phyloP scores from a whole-genome alignment of 2,113 vertebrate genomes.

The Colinus virginianus region DNA sequence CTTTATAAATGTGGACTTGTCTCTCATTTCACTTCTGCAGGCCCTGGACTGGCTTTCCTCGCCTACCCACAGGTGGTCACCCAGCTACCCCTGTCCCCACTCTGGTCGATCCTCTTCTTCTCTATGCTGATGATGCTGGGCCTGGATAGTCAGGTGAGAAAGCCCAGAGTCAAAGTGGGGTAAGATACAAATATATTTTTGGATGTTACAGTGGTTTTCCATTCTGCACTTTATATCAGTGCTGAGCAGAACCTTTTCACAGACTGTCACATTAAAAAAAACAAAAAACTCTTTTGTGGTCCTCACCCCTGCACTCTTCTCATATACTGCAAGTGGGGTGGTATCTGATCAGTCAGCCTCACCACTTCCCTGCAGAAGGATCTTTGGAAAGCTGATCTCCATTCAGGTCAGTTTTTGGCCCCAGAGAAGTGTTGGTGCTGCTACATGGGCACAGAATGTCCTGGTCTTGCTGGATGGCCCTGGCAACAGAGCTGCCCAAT shows the following conservation, averaged over 20 bases:
- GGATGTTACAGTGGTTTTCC: background rate
- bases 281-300: background rate
- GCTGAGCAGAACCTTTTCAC: background rate
- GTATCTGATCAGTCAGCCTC: background rate
- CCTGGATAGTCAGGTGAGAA: conserved; percentile 89
- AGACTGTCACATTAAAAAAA: background rate
- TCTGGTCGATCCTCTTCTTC: conserved; percentile 94
- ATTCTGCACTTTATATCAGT: background rate
- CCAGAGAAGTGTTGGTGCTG: background rate
- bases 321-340: background rate
- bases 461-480: background rate
- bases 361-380: background rate
- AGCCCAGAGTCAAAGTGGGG: background rate
- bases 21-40: conserved; percentile 58
- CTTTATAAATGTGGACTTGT: background rate
- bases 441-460: background rate
- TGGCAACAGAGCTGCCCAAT: background rate
- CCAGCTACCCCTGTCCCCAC: conserved; percentile 88
- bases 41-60: conserved; percentile 90
- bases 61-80: conserved; percentile 92
- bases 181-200: background rate
- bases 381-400: background rate
- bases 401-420: background rate
- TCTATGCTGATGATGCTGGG: conserved; percentile 94
- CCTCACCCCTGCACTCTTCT: fast-evolving